These are phyloP conservation scores for Petrocephalus zakoni DNA, from an alignment of 2,113 vertebrate species.

Conservation along the genomic window DNA sequence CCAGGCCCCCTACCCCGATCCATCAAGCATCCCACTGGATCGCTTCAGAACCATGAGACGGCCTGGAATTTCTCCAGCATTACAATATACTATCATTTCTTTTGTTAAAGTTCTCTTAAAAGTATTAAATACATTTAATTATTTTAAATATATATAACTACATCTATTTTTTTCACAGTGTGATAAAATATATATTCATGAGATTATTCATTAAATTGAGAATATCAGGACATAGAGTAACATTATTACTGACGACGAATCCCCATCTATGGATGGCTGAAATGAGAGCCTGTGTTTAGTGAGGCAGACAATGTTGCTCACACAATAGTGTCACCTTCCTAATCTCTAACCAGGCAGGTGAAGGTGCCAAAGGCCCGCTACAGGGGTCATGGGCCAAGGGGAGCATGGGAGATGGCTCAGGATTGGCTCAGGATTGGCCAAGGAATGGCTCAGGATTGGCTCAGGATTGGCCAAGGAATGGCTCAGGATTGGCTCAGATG, in stretches of 20 bases:
- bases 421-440: not conserved
- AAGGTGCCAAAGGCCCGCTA: not conserved
- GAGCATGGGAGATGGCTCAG: not conserved
- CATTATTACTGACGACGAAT: slow-evolving; percentile 6
- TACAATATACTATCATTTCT: not conserved
- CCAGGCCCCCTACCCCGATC: not conserved
- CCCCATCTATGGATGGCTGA: slow-evolving; percentile 44
- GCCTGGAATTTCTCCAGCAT: not conserved
- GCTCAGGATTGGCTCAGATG: not conserved
- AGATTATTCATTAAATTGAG: not conserved
- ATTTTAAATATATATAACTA: not conserved
- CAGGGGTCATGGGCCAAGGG: not conserved
- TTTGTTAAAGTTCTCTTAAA: not conserved
- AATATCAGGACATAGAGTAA: not conserved
- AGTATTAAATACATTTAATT: not conserved
- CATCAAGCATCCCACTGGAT: not conserved
- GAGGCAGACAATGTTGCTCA: slow-evolving; percentile 28
- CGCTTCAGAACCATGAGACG: not conserved
- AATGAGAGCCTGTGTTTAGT: slow-evolving; percentile 40
- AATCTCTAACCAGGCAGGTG: not conserved
- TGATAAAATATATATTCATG: not conserved
- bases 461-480: not conserved
- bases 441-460: no score
- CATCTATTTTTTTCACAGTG: not conserved
- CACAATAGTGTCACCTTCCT: not conserved